These are phyloP conservation scores for Dynastes grantii DNA, from an alignment of 2,888 invertebrate genomes.

Conservation along the genomic window DNA sequence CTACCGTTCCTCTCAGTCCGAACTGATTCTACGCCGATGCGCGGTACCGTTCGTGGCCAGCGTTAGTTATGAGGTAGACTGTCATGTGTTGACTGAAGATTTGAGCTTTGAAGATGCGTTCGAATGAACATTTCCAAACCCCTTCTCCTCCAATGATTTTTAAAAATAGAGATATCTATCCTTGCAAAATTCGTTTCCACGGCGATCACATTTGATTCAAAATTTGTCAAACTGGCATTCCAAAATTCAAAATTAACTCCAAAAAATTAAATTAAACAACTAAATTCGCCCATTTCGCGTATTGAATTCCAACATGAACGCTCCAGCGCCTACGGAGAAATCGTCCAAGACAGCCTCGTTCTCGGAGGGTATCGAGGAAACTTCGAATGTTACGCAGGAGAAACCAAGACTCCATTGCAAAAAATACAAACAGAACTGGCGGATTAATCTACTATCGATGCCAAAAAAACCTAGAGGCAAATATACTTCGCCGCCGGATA, in stretches of 20 bases:
- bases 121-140: too few relatives aligned
- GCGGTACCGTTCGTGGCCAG: too few relatives aligned
- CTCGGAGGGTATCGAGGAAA: neutral
- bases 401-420: conserved; percentile 2
- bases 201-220: conserved; percentile 18
- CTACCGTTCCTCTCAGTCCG: too few relatives aligned
- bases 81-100: too few relatives aligned
- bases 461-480: conserved; percentile 53
- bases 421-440: conserved; percentile 57
- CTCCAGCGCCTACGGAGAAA: neutral
- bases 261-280: conserved; percentile 34
- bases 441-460: conserved; percentile 56
- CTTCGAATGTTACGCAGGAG: neutral
- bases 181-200: neutral
- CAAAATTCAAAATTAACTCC: conserved; percentile 5
- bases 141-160: too few relatives aligned
- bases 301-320: conserved; percentile 26
- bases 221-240: conserved; percentile 20
- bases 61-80: too few relatives aligned
- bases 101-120: too few relatives aligned
- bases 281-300: neutral
- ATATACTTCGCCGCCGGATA: conserved; percentile 41
- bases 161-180: too few relatives aligned
- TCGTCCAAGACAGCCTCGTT: conserved; percentile 21
- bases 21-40: too few relatives aligned